Evolutionary conservation across 2,797 vertebrate species (phyloP).

Genomic region (Choloepus didactylus): DNA sequence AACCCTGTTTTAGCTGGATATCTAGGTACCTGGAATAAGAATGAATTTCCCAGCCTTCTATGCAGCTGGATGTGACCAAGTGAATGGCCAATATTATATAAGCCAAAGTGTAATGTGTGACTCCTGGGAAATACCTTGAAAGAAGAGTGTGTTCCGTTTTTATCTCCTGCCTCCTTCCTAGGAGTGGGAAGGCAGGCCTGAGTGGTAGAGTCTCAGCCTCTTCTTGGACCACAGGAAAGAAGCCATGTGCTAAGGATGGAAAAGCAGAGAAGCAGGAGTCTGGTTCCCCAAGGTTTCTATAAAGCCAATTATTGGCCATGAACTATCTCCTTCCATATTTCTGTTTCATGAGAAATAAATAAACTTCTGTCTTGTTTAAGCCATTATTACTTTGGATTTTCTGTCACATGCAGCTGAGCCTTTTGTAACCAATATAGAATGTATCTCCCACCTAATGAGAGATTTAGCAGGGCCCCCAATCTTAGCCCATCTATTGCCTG

Average conservation of each 20-base stretch:
- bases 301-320: neutral
- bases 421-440: neutral
- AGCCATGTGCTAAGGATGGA: neutral
- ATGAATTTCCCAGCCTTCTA: neutral
- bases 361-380: neutral
- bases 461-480: constrained; percentile 24
- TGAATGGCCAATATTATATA: neutral
- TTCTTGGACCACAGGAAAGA: neutral
- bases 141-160: neutral
- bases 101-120: neutral
- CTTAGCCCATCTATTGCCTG: constrained; percentile 34
- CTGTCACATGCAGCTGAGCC: constrained; percentile 23
- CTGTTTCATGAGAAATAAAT: neutral
- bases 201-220: neutral
- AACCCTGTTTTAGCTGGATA: neutral
- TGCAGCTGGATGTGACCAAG: neutral
- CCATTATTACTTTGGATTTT: constrained; percentile 27
- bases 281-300: neutral
- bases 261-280: neutral
- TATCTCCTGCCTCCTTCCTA: neutral
- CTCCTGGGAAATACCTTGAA: neutral
- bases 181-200: neutral
- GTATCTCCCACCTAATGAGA: constrained; percentile 46
- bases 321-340: neutral
- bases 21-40: neutral